Evolutionary conservation across 2,113 vertebrate genomes (phyloP), one percentile per base, ranked within the genome.

Genomic region (Actenoides lindsayi): DNA sequence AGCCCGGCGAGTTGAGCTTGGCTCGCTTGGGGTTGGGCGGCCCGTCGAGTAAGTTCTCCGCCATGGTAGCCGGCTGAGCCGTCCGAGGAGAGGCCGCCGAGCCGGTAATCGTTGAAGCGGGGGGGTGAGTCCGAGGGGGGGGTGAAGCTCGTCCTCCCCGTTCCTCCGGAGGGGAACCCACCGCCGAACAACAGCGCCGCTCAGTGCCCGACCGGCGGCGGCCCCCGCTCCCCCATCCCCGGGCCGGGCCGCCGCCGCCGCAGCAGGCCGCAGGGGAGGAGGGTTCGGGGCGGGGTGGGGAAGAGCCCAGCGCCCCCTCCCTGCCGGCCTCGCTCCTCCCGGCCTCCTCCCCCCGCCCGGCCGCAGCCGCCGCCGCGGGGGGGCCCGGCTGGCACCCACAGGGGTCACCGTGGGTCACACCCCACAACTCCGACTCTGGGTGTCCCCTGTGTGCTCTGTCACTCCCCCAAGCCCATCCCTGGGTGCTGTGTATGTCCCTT

Each of bases 41-140:
- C 98, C 99, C 99, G 93, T 99, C 99, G 98, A 99, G 98, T 96
- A 99, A 98, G 98, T 99, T 99, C 97, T 99, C 99, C 98, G 99
- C 99, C 99, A 99, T 99, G 97, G 98, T 97, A 96, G 90, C 97
- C 97, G 93, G 96, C 94, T 93, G 96, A 94, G 94, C 91, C 90
- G 97, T 98, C 98, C 65, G 71, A 76, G n/a, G 71, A 76, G n/a
- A 83, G 57, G 83, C 83, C 78, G 83, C 83, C 83, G 85, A 70
- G 89, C 93, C 93, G 93, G 93, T 76, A 83, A 76, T 89, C 89
- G 89, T 76, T 65, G 44, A 30, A 57, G 30, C 20, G 20, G 17
- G 41, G 57, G 44, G 23, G 48, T 18, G 54, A 65, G 76, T 13
- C 65, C 31, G 76, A 53, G 46, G n/a, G 27, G 31, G 77, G 77